These are phyloP conservation scores for Grapholita molesta DNA, from an alignment of 1,140 invertebrate species.

Conservation along the genomic window DNA sequence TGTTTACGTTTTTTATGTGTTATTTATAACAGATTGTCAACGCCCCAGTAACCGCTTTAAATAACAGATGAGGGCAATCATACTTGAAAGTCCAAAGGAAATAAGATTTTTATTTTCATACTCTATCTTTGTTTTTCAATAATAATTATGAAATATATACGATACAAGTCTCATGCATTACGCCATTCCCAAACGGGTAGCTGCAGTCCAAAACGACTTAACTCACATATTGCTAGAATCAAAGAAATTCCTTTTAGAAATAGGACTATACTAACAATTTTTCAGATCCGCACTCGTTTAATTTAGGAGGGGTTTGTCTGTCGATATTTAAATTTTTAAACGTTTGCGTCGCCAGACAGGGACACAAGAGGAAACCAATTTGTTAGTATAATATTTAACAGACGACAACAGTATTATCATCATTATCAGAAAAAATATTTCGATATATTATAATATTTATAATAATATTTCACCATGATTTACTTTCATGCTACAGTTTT, in stretches of 20 bases:
- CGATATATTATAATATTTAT: neutral
- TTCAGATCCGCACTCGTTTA: constrained; percentile 51
- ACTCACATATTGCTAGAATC: constrained; percentile 19
- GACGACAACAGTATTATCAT: constrained; percentile 38
- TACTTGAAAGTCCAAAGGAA: too few relatives aligned
- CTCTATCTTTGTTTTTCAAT: too few relatives aligned
- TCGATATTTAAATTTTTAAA: constrained; percentile 71
- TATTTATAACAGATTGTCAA: too few relatives aligned
- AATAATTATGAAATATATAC: too few relatives aligned
- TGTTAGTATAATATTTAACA: constrained; percentile 62
- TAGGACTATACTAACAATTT: constrained; percentile 35
- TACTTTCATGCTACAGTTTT: too few relatives aligned
- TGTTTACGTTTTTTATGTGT: too few relatives aligned
- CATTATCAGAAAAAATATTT: neutral
- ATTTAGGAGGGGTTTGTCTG: constrained; percentile 56
- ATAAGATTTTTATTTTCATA: too few relatives aligned
- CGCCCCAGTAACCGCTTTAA: too few relatives aligned
- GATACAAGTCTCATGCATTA: constrained; percentile 23
- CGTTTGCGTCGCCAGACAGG: constrained; percentile 47
- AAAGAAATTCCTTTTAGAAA: constrained; percentile 28
- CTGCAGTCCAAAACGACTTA: constrained; percentile 30
- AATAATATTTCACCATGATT: too few relatives aligned
- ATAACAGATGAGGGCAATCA: too few relatives aligned
- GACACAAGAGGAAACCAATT: constrained; percentile 49
- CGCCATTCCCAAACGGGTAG: constrained; percentile 13